Conservation (phyloP, 2,113 vertebrate genomes). For the Falcunculus frontatus region DNA sequence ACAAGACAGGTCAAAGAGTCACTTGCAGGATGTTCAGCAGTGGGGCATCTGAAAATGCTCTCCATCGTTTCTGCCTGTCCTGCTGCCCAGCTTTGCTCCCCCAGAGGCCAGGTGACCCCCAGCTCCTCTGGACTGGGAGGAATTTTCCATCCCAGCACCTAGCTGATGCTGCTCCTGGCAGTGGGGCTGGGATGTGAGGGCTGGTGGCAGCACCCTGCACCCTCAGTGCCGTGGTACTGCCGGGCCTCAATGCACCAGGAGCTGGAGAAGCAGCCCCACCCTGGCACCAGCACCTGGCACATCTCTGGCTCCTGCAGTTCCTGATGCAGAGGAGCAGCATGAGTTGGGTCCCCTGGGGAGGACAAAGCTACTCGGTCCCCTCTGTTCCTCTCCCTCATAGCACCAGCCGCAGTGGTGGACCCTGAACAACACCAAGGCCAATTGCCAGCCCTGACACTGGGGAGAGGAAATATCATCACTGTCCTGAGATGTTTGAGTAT, state of each 20-base stretch:
- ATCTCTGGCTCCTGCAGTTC: rapidly evolving
- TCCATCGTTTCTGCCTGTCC: background rate
- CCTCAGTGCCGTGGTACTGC: rapidly evolving
- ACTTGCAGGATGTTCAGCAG: background rate
- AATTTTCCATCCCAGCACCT: background rate
- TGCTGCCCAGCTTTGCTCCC: background rate
- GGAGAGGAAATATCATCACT: background rate
- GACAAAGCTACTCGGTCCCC: rapidly evolving
- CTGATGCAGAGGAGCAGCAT: background rate
- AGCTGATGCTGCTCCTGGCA: background rate
- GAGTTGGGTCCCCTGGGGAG: rapidly evolving
- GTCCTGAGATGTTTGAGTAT: background rate
- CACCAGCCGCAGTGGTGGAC: background rate
- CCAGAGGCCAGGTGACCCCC: background rate
- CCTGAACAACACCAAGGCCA: background rate
- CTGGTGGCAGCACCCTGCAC: background rate
- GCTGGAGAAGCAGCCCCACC: background rate
- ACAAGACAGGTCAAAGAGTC: background rate
- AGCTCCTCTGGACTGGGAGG: background rate
- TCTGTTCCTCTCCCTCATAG: background rate
- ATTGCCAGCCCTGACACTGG: background rate
- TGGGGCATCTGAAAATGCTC: background rate
- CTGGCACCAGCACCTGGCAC: rapidly evolving
- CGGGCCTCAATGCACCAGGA: rapidly evolving
- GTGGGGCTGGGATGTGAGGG: background rate